Evolutionary conservation across 2,888 invertebrate species (phyloP).

Genomic region (Cosmorhoe ocellata): DNA sequence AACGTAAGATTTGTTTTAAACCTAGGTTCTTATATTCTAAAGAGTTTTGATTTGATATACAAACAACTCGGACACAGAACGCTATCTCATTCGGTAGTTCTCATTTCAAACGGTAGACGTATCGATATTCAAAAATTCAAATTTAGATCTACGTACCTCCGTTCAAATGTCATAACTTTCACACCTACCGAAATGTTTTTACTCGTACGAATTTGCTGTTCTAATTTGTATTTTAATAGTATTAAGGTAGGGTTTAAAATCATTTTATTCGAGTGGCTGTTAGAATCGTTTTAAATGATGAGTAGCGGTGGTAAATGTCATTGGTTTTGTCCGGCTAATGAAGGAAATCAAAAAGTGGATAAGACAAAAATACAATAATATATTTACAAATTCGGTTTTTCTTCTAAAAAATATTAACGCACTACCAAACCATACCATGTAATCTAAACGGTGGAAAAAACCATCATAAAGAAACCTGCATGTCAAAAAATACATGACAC

Average conservation of each 20-base stretch:
- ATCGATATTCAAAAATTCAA: slow-evolving; percentile 57
- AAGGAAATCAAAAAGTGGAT: slow-evolving; percentile 51
- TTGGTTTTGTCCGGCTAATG: slow-evolving; percentile 76
- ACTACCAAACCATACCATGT: no score
- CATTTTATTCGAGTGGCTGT: slow-evolving; percentile 10
- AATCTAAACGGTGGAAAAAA: no score
- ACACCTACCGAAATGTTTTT: slow-evolving; percentile 54
- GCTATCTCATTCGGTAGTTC: slow-evolving; percentile 18
- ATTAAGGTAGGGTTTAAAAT: not conserved
- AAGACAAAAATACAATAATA: slow-evolving; percentile 17
- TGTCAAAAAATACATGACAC: no score
- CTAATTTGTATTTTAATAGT: slow-evolving; percentile 21
- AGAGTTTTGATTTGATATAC: no score
- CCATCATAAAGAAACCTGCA: no score
- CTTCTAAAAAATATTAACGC: no score
- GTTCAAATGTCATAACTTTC: slow-evolving; percentile 72
- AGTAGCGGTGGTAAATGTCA: slow-evolving; percentile 67
- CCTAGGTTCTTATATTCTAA: not conserved
- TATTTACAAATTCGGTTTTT: no score
- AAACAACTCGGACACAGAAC: not conserved
- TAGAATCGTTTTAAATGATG: slow-evolving; percentile 38
- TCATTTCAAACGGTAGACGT: slow-evolving; percentile 37
- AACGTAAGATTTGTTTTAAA: no score
- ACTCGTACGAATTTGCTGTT: slow-evolving; percentile 7
- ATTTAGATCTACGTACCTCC: slow-evolving; percentile 53